Conservation (phyloP, 2,113 vertebrate species). For the Pseudorasbora parva region DNA sequence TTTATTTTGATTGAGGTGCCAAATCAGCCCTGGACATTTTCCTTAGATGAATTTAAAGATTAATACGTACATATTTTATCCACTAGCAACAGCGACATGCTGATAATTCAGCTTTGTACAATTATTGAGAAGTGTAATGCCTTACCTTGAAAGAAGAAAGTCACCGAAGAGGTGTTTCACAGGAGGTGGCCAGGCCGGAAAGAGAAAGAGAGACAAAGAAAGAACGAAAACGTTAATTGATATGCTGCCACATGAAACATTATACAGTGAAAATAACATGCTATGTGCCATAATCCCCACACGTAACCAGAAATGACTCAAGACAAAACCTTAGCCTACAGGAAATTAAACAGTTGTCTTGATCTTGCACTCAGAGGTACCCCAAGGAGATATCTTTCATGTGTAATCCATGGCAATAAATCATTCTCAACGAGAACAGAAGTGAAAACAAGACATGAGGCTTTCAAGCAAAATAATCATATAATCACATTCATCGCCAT, state of each 20-base stretch:
- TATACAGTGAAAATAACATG: constrained; percentile 2
- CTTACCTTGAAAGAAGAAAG: constrained; percentile 40
- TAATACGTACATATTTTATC: neutral
- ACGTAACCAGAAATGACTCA: constrained; percentile 39
- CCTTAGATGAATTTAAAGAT: neutral
- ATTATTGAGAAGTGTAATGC: neutral
- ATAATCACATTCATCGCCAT: constrained; percentile 49
- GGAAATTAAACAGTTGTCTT: constrained; percentile 50
- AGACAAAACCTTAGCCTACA: constrained; percentile 23
- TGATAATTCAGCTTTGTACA: neutral
- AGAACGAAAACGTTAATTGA: constrained; percentile 32
- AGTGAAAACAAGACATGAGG: constrained; percentile 34
- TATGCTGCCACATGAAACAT: constrained; percentile 24
- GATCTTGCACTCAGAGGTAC: constrained; percentile 36
- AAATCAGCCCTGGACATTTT: neutral
- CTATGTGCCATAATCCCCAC: constrained; percentile 25
- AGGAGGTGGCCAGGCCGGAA: constrained; percentile 11
- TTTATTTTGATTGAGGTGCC: neutral
- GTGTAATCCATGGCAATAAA: constrained; percentile 48
- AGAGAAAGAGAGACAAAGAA: constrained; percentile 27
- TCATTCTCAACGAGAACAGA: constrained; percentile 47
- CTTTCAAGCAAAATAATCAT: constrained; percentile 49
- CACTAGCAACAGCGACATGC: neutral
- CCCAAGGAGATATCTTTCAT: constrained; percentile 48
- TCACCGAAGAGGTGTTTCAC: neutral